phyloP scores from a whole-genome alignment of 2,113 vertebrate genomes.

The Phodopus roborovskii region DNA sequence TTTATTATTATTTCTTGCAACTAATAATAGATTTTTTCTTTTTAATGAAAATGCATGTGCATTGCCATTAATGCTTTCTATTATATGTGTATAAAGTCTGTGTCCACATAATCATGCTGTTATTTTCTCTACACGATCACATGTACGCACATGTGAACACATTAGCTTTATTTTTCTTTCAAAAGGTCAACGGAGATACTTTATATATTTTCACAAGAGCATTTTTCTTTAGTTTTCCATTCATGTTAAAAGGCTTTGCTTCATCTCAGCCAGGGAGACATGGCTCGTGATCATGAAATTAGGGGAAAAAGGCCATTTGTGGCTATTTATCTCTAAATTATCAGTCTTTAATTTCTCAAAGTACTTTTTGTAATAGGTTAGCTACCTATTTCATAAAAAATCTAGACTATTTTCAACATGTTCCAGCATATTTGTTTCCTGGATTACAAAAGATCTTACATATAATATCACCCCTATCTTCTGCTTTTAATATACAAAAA shows the following conservation, averaged over 20 bases:
- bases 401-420: constrained; percentile 39
- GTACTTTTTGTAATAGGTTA: constrained; percentile 56
- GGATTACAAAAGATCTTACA: neutral
- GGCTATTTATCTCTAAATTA: constrained; percentile 53
- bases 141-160: neutral
- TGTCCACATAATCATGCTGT: neutral
- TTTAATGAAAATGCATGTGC: neutral
- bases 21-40: neutral
- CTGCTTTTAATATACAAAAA: neutral
- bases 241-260: constrained; percentile 35
- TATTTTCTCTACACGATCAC: neutral
- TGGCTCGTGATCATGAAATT: constrained; percentile 38
- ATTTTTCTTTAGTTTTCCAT: constrained; percentile 44
- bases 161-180: constrained; percentile 2
- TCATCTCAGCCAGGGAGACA: neutral
- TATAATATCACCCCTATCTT: neutral
- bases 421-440: neutral
- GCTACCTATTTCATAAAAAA: constrained; percentile 53
- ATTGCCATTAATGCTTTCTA: too few relatives aligned
- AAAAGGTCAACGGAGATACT: neutral
- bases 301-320: constrained; percentile 61
- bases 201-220: neutral
- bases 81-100: neutral
- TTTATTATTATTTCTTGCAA: neutral
- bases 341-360: constrained; percentile 73